Percentiles rank a stretch among this genome's conserved stretches.
These are phyloP conservation scores for Drosophila repleta DNA, from an alignment of 1,140 invertebrate species.

Conservation along the genomic window DNA sequence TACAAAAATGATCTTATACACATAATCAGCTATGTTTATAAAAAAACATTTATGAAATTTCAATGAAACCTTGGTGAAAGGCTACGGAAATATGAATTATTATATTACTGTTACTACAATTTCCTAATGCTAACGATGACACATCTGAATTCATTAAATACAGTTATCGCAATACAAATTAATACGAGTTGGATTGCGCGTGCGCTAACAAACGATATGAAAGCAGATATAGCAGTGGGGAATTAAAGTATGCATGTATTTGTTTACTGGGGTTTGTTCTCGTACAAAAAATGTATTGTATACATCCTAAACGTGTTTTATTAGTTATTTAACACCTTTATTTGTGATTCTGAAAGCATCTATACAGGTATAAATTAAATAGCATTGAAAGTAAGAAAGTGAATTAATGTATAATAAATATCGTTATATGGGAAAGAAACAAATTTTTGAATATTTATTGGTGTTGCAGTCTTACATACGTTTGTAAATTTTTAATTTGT, in stretches of 20 bases:
- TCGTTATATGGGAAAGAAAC: too few relatives aligned
- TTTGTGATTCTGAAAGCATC: neutral
- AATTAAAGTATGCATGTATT: constrained; percentile 71
- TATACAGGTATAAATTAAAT: neutral
- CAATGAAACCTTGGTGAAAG: too few relatives aligned
- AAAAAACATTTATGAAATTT: too few relatives aligned
- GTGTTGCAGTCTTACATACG: too few relatives aligned
- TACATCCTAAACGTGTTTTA: constrained; percentile 56
- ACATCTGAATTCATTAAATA: too few relatives aligned
- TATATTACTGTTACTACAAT: too few relatives aligned
- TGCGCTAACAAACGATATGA: constrained; percentile 25
- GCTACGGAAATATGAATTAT: too few relatives aligned
- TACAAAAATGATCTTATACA: too few relatives aligned
- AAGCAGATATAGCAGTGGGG: constrained; percentile 15
- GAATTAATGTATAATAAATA: neutral
- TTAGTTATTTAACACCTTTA: constrained; percentile 24
- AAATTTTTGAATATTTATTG: too few relatives aligned
- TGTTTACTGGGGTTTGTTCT: constrained; percentile 63
- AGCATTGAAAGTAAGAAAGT: neutral
- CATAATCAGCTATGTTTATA: too few relatives aligned
- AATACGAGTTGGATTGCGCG: constrained; percentile 24
- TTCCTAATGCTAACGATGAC: too few relatives aligned
- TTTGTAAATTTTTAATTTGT: too few relatives aligned
- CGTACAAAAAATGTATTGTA: constrained; percentile 58
- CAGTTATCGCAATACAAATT: neutral